Evolutionary conservation across 2,888 invertebrate genomes (phyloP).

Genomic region (Ceraclea dissimilis): DNA sequence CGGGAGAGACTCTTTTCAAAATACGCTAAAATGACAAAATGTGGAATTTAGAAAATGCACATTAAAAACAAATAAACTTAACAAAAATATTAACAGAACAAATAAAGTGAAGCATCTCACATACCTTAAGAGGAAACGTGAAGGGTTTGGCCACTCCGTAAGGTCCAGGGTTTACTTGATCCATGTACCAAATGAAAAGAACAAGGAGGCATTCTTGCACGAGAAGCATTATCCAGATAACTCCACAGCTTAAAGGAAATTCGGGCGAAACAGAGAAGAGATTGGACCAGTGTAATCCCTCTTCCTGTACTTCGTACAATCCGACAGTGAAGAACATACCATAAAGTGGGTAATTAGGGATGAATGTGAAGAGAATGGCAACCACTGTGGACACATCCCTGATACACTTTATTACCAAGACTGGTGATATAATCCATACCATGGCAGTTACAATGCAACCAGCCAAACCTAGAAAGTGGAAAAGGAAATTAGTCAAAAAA

Average conservation of each 20-base stretch:
- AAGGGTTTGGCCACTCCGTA: conserved; percentile 61
- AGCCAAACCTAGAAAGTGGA: conserved; percentile 28
- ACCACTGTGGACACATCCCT: not conserved
- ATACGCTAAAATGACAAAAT: not conserved
- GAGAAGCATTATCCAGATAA: conserved; percentile 30
- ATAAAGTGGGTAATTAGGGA: conserved; percentile 34
- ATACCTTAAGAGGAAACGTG: conserved; percentile 56
- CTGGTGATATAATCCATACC: conserved; percentile 28
- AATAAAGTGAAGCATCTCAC: conserved; percentile 18
- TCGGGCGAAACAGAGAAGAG: conserved; percentile 31
- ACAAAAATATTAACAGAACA: too few species aligned
- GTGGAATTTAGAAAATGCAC: not conserved
- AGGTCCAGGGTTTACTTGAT: conserved; percentile 50
- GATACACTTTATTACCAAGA: not conserved
- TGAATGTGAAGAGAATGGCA: conserved; percentile 29
- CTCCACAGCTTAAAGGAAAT: conserved; percentile 23
- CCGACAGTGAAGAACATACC: conserved; percentile 35
- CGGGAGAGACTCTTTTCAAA: conserved; percentile 30
- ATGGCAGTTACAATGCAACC: conserved; percentile 29
- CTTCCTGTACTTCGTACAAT: conserved; percentile 32
- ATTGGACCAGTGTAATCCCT: conserved; percentile 18
- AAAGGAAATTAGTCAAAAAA: too few species aligned
- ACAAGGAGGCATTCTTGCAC: conserved; percentile 40
- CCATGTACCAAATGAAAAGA: conserved; percentile 51
- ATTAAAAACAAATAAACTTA: too few species aligned